A percentile compares a stretch with the other conserved stretches of the same genome.
Evolutionary conservation across 2,797 vertebrate species (phyloP).

Genomic region (Myotis daubentonii): DNA sequence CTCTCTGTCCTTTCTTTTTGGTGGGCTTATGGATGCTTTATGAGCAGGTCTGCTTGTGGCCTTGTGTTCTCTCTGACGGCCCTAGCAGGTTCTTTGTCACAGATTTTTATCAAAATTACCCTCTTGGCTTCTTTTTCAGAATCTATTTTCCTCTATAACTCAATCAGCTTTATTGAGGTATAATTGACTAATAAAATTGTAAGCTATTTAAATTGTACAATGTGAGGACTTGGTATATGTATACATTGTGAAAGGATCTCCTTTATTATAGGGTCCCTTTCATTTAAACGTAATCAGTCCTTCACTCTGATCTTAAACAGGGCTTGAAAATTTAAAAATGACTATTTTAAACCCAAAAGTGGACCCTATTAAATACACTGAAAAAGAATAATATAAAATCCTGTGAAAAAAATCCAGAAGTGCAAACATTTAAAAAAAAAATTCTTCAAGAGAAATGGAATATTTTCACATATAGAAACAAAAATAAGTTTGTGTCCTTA

Average conservation of each 20-base stretch:
- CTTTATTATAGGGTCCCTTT: slow-evolving; percentile 16
- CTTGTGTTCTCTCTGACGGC: neutral
- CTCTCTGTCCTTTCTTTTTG: neutral
- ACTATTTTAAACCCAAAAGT: neutral
- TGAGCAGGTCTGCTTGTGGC: neutral
- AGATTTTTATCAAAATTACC: neutral
- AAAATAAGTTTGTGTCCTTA: neutral
- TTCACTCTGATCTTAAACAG: neutral
- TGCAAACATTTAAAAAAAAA: neutral
- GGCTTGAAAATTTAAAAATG: neutral
- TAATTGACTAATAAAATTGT: neutral
- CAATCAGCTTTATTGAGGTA: neutral
- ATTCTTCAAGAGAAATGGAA: neutral
- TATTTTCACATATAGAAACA: neutral
- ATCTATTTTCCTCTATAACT: neutral
- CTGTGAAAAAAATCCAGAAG: neutral
- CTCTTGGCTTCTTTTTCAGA: neutral
- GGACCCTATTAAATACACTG: neutral
- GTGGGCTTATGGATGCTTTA: neutral
- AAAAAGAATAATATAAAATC: slow-evolving; percentile 5
- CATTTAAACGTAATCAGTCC: neutral
- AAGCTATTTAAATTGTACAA: neutral
- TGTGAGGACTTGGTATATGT: neutral
- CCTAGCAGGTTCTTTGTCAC: neutral
- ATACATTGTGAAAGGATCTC: neutral